Evolutionary conservation across 2,113 vertebrate genomes (phyloP).

Genomic region (Bettongia penicillata): DNA sequence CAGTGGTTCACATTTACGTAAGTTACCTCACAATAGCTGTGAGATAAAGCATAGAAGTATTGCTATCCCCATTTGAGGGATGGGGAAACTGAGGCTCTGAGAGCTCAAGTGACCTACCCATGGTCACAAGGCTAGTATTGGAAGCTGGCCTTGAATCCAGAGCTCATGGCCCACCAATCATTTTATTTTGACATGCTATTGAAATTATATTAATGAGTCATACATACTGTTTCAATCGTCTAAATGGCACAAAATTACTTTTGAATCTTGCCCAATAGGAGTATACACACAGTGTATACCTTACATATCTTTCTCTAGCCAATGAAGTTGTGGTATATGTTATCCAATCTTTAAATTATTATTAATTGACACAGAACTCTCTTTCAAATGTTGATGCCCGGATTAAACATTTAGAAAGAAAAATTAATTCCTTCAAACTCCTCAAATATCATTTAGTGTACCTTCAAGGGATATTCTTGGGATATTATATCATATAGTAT

Average conservation of each 20-base stretch:
- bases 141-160: not conserved
- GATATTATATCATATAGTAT: conserved; percentile 17
- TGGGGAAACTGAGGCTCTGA: not conserved
- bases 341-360: too few species aligned
- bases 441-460: not conserved
- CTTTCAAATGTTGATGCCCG: not conserved
- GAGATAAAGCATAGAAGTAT: not conserved
- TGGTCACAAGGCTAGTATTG: not conserved
- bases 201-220: not conserved
- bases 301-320: not conserved
- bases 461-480: conserved; percentile 3
- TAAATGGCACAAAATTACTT: not conserved
- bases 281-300: not conserved
- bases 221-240: not conserved
- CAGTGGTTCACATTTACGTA: not conserved
- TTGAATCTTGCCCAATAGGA: not conserved
- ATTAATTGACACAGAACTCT: not conserved
- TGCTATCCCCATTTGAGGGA: not conserved
- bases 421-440: not conserved
- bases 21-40: not conserved
- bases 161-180: not conserved
- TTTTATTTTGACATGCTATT: not conserved
- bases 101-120: not conserved
- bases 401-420: not conserved
- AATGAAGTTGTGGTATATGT: not conserved